phyloP scores from a whole-genome alignment of 2,888 invertebrate species.

The Xestoiulus laeticollis region DNA sequence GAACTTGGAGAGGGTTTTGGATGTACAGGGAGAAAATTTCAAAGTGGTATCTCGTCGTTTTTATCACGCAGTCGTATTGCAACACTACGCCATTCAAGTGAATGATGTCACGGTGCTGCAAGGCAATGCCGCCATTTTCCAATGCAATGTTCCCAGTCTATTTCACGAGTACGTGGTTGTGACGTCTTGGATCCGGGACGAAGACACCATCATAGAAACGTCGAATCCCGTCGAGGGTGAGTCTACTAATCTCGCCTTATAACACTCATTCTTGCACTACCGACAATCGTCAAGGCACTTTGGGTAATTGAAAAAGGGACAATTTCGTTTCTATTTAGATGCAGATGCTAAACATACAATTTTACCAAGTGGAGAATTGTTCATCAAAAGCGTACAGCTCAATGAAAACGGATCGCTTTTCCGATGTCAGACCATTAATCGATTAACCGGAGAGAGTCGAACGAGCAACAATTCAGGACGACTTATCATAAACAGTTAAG shows the following conservation, averaged over 20 bases:
- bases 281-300: background rate
- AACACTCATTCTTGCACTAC: background rate
- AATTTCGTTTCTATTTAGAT: background rate
- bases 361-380: slow-evolving; percentile 55
- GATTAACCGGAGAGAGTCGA: slow-evolving; percentile 55
- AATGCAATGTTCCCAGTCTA: slow-evolving; percentile 48
- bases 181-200: slow-evolving; percentile 51
- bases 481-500: slow-evolving; percentile 55
- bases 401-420: slow-evolving; percentile 55
- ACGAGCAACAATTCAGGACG: slow-evolving; percentile 55
- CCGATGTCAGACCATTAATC: slow-evolving; percentile 55
- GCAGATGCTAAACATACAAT: slow-evolving; percentile 55
- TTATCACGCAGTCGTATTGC: slow-evolving; percentile 47
- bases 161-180: slow-evolving; percentile 45
- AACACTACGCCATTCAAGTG: slow-evolving; percentile 52
- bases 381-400: slow-evolving; percentile 54
- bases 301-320: background rate
- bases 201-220: slow-evolving; percentile 46
- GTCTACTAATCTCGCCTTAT: background rate
- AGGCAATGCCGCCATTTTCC: slow-evolving; percentile 54
- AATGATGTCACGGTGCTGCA: slow-evolving; percentile 53
- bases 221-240: slow-evolving; percentile 50
- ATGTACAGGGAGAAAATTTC: background rate
- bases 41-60: background rate
- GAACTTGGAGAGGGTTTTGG: background rate